Evolutionary conservation across 1,140 invertebrate species (phyloP).

Genomic region (Schmidtea mediterranea): DNA sequence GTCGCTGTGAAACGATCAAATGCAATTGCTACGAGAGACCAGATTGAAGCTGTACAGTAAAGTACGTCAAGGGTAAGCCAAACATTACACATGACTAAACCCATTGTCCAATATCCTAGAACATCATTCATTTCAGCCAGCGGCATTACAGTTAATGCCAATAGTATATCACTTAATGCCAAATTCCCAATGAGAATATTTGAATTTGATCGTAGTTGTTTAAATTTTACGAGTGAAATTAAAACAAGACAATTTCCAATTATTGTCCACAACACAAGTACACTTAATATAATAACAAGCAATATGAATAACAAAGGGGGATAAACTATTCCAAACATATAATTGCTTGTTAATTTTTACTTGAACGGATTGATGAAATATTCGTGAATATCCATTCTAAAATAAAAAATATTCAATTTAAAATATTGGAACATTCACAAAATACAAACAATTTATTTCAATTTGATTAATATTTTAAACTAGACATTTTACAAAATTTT

Average conservation of each 20-base stretch:
- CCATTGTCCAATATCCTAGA: slow-evolving; percentile 26
- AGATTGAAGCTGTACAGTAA: slow-evolving; percentile 27
- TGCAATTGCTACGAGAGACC: slow-evolving; percentile 25
- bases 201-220: slow-evolving; percentile 21
- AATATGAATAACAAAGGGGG: too few species aligned
- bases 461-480: too few species aligned
- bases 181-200: slow-evolving; percentile 27
- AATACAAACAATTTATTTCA: too few species aligned
- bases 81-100: slow-evolving; percentile 12
- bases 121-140: slow-evolving; percentile 21
- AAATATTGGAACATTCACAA: too few species aligned
- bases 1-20: slow-evolving; percentile 27
- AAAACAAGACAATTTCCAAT: slow-evolving; percentile 23
- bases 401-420: too few species aligned
- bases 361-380: too few species aligned
- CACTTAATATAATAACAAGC: too few species aligned
- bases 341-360: too few species aligned
- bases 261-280: slow-evolving; percentile 20
- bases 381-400: too few species aligned
- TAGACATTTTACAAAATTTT: too few species aligned
- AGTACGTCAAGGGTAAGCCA: slow-evolving; percentile 18
- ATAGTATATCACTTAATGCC: slow-evolving; percentile 23
- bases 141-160: slow-evolving; percentile 23
- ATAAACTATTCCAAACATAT: too few species aligned
- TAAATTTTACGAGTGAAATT: slow-evolving; percentile 19